Conservation (phyloP, 2,888 invertebrate species). For the Xestia ashworthii region DNA sequence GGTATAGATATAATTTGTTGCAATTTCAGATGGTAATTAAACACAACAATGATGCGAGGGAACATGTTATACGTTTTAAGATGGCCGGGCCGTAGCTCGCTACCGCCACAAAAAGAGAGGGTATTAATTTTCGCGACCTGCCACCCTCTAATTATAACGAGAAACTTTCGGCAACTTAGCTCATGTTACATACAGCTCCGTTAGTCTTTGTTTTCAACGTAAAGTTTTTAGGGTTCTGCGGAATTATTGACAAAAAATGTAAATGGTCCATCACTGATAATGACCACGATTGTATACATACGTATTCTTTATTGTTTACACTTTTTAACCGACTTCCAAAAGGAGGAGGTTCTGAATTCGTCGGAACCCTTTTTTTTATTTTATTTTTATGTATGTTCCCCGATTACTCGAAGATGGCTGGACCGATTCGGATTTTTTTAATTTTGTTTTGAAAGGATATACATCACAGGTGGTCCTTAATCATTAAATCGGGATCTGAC, state of each 20-base stretch:
- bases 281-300: background rate
- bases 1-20: conserved; percentile 46
- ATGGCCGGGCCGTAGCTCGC: conserved; percentile 52
- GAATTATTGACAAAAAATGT: conserved; percentile 27
- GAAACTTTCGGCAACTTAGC: conserved; percentile 81
- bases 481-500: too few species aligned
- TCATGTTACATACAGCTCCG: conserved; percentile 81
- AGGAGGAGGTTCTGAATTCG: too few species aligned
- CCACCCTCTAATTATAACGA: conserved; percentile 83
- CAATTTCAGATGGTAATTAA: conserved; percentile 63
- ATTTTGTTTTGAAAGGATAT: too few species aligned
- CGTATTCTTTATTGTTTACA: background rate
- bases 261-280: background rate
- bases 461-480: too few species aligned
- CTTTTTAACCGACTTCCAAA: too few species aligned
- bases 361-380: too few species aligned
- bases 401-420: too few species aligned
- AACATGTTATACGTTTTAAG: conserved; percentile 51
- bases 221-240: conserved; percentile 74
- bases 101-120: conserved; percentile 74
- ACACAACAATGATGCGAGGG: conserved; percentile 56
- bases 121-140: conserved; percentile 84
- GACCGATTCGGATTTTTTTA: too few species aligned
- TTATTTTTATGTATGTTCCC: too few species aligned
- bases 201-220: conserved; percentile 77